Evolutionary conservation across 2,888 invertebrate genomes (phyloP), one percentile per base, ranked within the genome.

Genomic region (Drepana falcataria): DNA sequence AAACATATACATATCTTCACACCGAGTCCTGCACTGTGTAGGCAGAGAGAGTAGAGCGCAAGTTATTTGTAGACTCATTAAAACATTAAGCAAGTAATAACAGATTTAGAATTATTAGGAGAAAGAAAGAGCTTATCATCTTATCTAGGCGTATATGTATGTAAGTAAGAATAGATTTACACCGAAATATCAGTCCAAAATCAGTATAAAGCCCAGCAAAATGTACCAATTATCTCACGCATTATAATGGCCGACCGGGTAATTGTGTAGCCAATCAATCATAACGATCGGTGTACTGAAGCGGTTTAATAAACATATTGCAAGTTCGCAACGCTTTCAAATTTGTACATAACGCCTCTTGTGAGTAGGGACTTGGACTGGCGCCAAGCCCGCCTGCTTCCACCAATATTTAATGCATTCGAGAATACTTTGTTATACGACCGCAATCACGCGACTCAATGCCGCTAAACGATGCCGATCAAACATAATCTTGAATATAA

Each of bases 311-410:
- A 59, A 73, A 71, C 71, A 69, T 65, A 65, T 67, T 69, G 69
- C 66, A 66, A 74, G 79, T 78, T 78, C 63, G 74, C 66, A 69
- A 72, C 72, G 79, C 77, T 79, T 77, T 79, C 75, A 68, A 76
- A 79, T 73, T 70, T 60, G 63, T 67, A 60, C 55, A 56, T 41
- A 40, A 51, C 51, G 33, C 51, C 51, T 34, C 51, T 51, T 51
- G 41, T 66, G 63, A 61, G 61, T 61, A 67, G 66, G 66, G 69
- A 52, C 59, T 66, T 81, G 83, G 79, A 71, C 59, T 48, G 51
- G 48, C 51, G 81, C 78, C 77, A 79, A 73, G 64, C 59, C 57
- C 64, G 40, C 40, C 69, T 66, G 70, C 66, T 61, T 68, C 73
- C 75, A 76, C 70, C 70, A 76, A 75, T 78, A 66, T 76, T 75